Evolutionary conservation across 2,888 invertebrate genomes (phyloP), one percentile per base, ranked within the genome.

Genomic region (Hirtodrosophila alboralis): DNA sequence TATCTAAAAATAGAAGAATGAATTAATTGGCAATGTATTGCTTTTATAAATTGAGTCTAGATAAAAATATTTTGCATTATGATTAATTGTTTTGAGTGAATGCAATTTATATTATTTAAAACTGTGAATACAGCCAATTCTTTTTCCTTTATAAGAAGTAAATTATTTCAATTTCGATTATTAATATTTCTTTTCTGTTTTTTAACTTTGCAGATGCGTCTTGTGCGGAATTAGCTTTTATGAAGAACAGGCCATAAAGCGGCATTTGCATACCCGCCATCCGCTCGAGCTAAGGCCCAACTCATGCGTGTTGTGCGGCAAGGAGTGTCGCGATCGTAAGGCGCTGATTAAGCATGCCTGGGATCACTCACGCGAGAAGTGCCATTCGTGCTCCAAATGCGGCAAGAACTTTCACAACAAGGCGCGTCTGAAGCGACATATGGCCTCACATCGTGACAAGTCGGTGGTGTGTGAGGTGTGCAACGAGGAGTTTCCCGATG

Each of bases 341-440:
- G 93, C 94, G 8, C 90, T 95, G 37, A 90, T 94, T 61, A 94
- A 94, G 86, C 94, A 95, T 84, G 93, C 93, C 1, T 93, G 93
- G 92, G 93, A 94, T 70, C 94, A 94, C 87, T 93, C 93, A 16
- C 91, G 92, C 23, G 93, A 93, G 73, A 93, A 93, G 83, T 91
- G 92, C 75, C 92, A 92, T 86, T 92, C 92, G 70, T 95, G 94
- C 86, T 92, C 93, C 9, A 93, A 94, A 80, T 95, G 94, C 86
- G 93, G 93, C 26, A 94, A 94, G 87, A 93, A 93, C 61, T 95
- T 95, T 83, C 93, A 94, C 79, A 94, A 94, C 84, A 94, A 94
- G 87, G 94, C 94, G 0, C 91, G 91, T 1, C 89, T 92, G 54
- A 93, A 93, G 86, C 92, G 94, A 14, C 94, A 94, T 78, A 94